A percentile compares a stretch with the other conserved stretches of the same genome.
These are phyloP conservation scores for Solenopsis invicta DNA, from an alignment of 1,140 invertebrate genomes.

Conservation along the genomic window DNA sequence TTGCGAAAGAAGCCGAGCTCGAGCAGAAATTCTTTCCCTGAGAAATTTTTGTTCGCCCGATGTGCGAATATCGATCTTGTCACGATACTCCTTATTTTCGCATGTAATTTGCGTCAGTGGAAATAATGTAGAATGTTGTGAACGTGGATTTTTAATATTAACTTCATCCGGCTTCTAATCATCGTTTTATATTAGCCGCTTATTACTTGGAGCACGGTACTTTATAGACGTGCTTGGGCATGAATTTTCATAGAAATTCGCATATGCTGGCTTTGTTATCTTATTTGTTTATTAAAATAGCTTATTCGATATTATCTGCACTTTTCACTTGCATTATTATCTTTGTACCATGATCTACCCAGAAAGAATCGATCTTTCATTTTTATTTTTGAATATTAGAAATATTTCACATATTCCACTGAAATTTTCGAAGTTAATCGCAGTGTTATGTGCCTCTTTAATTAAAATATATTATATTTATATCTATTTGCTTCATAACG, in stretches of 20 bases:
- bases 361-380: background rate
- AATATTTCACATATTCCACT: constrained; percentile 7
- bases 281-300: constrained; percentile 17
- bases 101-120: constrained; percentile 33
- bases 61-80: constrained; percentile 33
- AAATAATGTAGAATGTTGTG: background rate
- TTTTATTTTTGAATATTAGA: constrained; percentile 1
- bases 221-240: constrained; percentile 34
- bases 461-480: constrained; percentile 24
- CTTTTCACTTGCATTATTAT: background rate
- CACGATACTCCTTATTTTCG: constrained; percentile 16
- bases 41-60: constrained; percentile 28
- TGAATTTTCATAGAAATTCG: constrained; percentile 27
- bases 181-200: constrained; percentile 26
- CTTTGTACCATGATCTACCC: background rate
- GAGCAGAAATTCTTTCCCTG: constrained; percentile 52
- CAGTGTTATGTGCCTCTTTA: constrained; percentile 12
- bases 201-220: background rate
- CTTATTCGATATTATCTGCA: constrained; percentile 36
- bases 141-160: constrained; percentile 35
- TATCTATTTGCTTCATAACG: background rate
- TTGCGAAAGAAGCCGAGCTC: background rate
- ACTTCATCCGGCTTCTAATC: constrained; percentile 26
- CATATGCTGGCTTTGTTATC: constrained; percentile 29
- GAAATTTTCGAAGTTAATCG: constrained; percentile 6